phyloP scores from a whole-genome alignment of 2,113 vertebrate genomes.

The Capreolus pygargus region DNA sequence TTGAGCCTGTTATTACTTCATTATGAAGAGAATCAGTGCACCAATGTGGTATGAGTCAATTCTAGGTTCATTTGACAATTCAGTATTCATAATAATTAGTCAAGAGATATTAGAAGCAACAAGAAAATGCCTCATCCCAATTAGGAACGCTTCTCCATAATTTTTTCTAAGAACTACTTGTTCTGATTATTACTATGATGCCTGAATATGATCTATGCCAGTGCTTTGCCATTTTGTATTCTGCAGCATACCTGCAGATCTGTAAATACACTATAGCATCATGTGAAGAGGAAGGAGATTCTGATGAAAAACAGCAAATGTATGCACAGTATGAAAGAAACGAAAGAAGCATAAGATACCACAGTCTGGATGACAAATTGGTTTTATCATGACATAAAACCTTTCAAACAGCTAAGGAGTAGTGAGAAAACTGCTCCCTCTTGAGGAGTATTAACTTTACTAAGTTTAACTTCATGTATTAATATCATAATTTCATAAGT shows the following conservation, averaged over 20 bases:
- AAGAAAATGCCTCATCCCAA: slow-evolving; percentile 56
- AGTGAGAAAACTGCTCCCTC: slow-evolving; percentile 70
- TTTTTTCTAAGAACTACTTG: slow-evolving; percentile 55
- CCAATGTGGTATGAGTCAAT: neutral
- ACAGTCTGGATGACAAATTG: slow-evolving; percentile 11
- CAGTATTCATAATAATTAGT: slow-evolving; percentile 51
- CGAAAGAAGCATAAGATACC: neutral
- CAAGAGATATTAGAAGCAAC: slow-evolving; percentile 13
- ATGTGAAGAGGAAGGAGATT: slow-evolving; percentile 30
- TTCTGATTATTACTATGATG: slow-evolving; percentile 52
- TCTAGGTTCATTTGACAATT: slow-evolving; percentile 55
- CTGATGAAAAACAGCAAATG: slow-evolving; percentile 7
- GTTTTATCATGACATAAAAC: neutral
- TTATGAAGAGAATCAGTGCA: slow-evolving; percentile 14
- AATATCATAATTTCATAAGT: slow-evolving; percentile 15
- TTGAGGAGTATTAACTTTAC: slow-evolving; percentile 58
- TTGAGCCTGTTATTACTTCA: slow-evolving; percentile 1
- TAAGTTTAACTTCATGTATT: slow-evolving; percentile 27
- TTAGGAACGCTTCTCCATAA: slow-evolving; percentile 43
- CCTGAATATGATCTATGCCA: slow-evolving; percentile 7
- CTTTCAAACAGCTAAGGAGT: slow-evolving; percentile 17
- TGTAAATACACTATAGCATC: neutral
- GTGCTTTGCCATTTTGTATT: neutral
- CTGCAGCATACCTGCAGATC: slow-evolving; percentile 31
- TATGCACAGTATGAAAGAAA: neutral